A percentile compares a stretch with the other conserved stretches of the same genome.
Conservation (phyloP, 2,797 vertebrate species). For the Poecilia picta region DNA sequence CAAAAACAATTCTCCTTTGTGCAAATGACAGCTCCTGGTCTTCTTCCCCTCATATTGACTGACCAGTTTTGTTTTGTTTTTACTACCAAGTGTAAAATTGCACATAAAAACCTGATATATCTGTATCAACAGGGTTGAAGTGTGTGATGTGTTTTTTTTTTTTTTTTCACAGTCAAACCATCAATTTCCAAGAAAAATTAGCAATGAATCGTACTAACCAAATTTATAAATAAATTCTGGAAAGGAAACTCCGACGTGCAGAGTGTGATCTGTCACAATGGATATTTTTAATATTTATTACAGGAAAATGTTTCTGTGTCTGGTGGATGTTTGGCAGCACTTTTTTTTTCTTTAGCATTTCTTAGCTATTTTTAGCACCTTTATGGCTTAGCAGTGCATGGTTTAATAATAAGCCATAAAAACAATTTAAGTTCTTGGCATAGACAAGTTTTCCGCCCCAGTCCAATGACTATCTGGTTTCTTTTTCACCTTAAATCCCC, state of each 20-base stretch:
- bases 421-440: neutral
- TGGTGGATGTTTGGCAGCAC: neutral
- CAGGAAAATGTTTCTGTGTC: neutral
- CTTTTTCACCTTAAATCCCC: neutral
- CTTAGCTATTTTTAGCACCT: neutral
- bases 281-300: neutral
- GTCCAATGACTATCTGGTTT: neutral
- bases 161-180: neutral
- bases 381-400: neutral
- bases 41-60: slow-evolving; percentile 4
- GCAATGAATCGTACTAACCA: neutral
- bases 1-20: slow-evolving; percentile 8
- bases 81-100: slow-evolving; percentile 8
- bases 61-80: neutral
- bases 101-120: neutral
- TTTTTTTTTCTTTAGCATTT: neutral
- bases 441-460: neutral
- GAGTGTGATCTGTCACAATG: neutral
- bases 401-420: neutral
- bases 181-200: neutral
- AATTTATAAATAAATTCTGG: neutral
- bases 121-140: neutral
- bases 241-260: neutral
- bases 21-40: slow-evolving; percentile 9
- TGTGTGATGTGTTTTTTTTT: neutral